A percentile compares a stretch with the other conserved stretches of the same genome.
These are phyloP conservation scores for Notoglanidium macrostoma DNA, from an alignment of 2,797 vertebrate genomes.

Conservation along the genomic window DNA sequence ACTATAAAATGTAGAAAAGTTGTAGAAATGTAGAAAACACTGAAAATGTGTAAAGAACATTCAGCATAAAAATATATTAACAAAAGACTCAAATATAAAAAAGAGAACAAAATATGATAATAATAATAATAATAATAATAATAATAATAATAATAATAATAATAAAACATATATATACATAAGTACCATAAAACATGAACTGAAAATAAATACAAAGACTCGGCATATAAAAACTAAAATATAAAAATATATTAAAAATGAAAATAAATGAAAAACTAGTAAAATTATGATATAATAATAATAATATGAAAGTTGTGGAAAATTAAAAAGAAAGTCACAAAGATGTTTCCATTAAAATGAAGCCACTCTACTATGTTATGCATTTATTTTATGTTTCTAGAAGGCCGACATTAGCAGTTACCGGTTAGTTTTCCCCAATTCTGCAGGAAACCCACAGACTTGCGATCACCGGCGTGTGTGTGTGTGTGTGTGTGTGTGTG, in stretches of 20 bases:
- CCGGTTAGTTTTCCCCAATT: not conserved
- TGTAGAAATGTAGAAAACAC: not conserved
- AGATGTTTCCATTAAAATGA: not conserved
- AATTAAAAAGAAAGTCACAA: not conserved
- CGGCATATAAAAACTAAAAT: not conserved
- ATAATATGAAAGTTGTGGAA: not conserved
- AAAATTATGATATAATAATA: not conserved
- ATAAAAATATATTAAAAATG: not conserved
- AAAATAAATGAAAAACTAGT: too few species aligned
- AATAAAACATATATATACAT: not conserved
- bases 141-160: not conserved
- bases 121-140: not conserved
- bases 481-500: constrained; percentile 5
- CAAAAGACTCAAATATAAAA: not conserved
- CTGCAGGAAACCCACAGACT: not conserved
- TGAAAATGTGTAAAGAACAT: not conserved
- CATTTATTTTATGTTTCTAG: not conserved
- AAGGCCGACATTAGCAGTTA: not conserved
- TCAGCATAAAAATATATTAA: not conserved
- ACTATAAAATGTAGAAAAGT: not conserved
- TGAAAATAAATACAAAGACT: not conserved
- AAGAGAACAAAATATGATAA: not conserved
- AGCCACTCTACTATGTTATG: not conserved
- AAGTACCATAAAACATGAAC: not conserved
- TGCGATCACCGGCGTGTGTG: not conserved